Evolutionary conservation across 2,888 invertebrate species (phyloP), one percentile per base, ranked within the genome.

Genomic region (Cephus sareptanus): DNA sequence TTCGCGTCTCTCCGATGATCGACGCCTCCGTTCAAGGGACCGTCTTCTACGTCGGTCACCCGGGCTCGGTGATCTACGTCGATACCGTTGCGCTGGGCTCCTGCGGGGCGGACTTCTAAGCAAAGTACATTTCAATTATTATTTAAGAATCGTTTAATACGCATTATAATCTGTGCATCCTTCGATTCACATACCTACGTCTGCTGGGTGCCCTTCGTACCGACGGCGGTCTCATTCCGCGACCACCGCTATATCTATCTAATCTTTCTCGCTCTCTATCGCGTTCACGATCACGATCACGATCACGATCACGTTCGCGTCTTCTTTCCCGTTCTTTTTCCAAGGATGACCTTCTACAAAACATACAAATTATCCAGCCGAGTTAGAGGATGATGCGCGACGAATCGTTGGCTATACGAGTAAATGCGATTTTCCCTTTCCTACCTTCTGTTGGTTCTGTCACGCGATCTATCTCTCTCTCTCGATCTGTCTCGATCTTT

Each of bases 191-290:
- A 71, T 85, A 91, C 92, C 91, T 91, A 85, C 91, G 88, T 77
- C 92, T 88, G 74, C 86, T 88, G 12, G 89, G 90, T 56, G 88
- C 89, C 84, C 91, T 85, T 68, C 91, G 88, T 3, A 88, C 87
- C 31, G 91, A 91, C 75, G 92, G 92, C 79, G 92, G 92, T 81
- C 92, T 89, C 91, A 92, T 91, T 69, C 89, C 88, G 34, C 90
- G 90, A 79, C 86, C 85, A 4, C 90, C 90, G 78, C 90, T 88
- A 80, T 90, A 91, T 81, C 90, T 83, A 37, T 90, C 90, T 81
- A 90, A 78, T 77, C 90, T 84, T 15, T 90, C 90, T 34, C 89
- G 83, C 30, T 86, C 87, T 31, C 92, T 85, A 81, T 92, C 92
- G 70, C 92, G 87, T 82, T 81, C 84, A 78, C 91, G 86, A 75